Conservation (phyloP, 2,888 invertebrate genomes). For the Eilema depressum region DNA sequence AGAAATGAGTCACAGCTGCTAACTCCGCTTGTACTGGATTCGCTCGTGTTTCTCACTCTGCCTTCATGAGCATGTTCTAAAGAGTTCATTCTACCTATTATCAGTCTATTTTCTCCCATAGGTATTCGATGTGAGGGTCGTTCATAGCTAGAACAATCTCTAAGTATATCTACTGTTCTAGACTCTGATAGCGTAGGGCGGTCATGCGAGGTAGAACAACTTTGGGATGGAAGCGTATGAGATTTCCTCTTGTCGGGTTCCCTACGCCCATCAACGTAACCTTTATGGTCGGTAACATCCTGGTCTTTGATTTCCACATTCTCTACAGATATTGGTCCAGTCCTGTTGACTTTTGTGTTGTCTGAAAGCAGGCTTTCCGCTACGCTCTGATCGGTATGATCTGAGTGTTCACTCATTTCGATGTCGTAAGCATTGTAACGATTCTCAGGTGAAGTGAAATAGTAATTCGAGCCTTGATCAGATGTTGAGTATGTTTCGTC, state of each 20-base stretch:
- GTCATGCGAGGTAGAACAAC: conserved; percentile 86
- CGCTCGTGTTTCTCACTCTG: conserved; percentile 85
- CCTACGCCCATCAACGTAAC: conserved; percentile 55
- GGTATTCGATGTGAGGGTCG: conserved; percentile 65
- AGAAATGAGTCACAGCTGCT: conserved; percentile 93
- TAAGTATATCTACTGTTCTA: conserved; percentile 88
- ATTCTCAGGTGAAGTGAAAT: conserved; percentile 71
- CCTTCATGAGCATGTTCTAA: conserved; percentile 79
- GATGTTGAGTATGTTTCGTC: conserved; percentile 88
- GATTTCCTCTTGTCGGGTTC: conserved; percentile 79
- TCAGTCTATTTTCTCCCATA: conserved; percentile 64
- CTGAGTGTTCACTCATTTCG: conserved; percentile 80
- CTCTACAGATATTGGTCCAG: conserved; percentile 57
- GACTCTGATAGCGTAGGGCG: conserved; percentile 90
- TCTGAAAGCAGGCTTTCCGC: conserved; percentile 80
- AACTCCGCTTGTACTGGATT: conserved; percentile 93
- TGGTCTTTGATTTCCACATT: conserved; percentile 60
- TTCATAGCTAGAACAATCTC: conserved; percentile 75
- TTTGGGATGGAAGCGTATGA: conserved; percentile 87
- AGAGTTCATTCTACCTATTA: conserved; percentile 76
- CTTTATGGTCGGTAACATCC: conserved; percentile 72
- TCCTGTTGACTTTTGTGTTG: conserved; percentile 61
- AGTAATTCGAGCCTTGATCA: conserved; percentile 65
- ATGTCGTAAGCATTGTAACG: conserved; percentile 72
- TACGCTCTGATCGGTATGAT: conserved; percentile 81